Conservation (phyloP, 1,140 invertebrate species). For the Euwallacea fornicatus region DNA sequence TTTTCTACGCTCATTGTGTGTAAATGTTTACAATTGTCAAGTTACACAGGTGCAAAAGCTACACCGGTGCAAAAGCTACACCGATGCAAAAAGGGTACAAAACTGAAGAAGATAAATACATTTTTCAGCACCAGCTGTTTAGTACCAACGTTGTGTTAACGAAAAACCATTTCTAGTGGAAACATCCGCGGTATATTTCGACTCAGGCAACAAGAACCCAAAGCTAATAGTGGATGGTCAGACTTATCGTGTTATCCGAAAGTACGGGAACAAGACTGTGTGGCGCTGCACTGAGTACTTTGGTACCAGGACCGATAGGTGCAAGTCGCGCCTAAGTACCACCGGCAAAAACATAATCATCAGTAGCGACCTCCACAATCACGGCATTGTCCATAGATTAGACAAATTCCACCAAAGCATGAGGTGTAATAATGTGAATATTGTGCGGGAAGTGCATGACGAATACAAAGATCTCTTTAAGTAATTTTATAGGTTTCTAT, state of each 20-base stretch:
- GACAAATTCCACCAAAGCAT: slow-evolving; percentile 20
- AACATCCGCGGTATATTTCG: slow-evolving; percentile 36
- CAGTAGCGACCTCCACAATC: slow-evolving; percentile 39
- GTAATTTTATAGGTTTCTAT: background rate
- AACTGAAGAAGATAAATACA: no score
- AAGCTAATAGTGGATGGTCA: slow-evolving; percentile 44
- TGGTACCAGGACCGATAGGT: slow-evolving; percentile 36
- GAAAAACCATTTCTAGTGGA: slow-evolving; percentile 16
- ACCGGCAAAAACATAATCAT: slow-evolving; percentile 39
- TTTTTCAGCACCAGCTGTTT: background rate
- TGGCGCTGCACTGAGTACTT: slow-evolving; percentile 45
- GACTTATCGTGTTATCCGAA: slow-evolving; percentile 39
- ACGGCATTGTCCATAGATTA: slow-evolving; percentile 35
- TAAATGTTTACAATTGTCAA: no score
- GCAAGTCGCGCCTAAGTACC: slow-evolving; percentile 42
- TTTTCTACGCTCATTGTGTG: no score
- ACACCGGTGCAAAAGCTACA: no score
- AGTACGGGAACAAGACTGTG: slow-evolving; percentile 39
- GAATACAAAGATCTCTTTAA: slow-evolving; percentile 22
- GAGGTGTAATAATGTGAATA: slow-evolving; percentile 28
- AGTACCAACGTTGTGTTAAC: background rate
- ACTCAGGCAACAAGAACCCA: slow-evolving; percentile 43
- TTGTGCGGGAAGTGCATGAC: slow-evolving; percentile 37
- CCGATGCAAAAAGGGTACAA: no score
- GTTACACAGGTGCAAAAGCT: no score